Percentiles rank a stretch among this genome's conserved stretches.
Conservation (phyloP, 2,113 vertebrate genomes). For the Garra rufa region DNA sequence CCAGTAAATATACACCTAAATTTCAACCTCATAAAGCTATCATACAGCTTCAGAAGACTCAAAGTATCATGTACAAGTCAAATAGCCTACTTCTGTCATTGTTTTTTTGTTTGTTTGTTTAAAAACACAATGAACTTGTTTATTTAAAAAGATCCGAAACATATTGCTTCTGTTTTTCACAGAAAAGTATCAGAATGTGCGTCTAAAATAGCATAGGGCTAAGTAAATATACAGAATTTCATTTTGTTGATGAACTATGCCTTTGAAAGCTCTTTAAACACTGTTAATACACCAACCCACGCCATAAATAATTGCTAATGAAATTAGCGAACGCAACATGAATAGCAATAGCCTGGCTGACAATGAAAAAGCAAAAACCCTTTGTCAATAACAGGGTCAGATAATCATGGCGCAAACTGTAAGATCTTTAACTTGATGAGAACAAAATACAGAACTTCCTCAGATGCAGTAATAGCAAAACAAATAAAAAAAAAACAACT, state of each 20-base stretch:
- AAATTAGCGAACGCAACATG: conserved; percentile 28
- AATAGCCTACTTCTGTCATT: conserved; percentile 14
- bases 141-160: not conserved
- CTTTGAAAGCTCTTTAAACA: conserved; percentile 33
- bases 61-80: not conserved
- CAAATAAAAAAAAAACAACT: not conserved
- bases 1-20: not conserved
- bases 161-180: not conserved
- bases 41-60: not conserved
- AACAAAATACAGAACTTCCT: conserved; percentile 7
- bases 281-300: conserved; percentile 13
- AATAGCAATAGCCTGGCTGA: conserved; percentile 39
- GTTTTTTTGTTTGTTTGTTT: not conserved
- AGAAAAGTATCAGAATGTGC: not conserved
- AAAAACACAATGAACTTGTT: not conserved
- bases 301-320: conserved; percentile 49
- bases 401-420: conserved; percentile 2
- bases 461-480: not conserved
- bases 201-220: not conserved
- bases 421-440: conserved; percentile 9
- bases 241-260: not conserved
- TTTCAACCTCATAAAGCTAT: not conserved
- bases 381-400: conserved; percentile 10
- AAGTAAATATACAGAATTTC: not conserved
- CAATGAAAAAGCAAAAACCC: conserved; percentile 38